Evolutionary conservation across 2,888 invertebrate species (phyloP).

Genomic region (Caprella mutica): DNA sequence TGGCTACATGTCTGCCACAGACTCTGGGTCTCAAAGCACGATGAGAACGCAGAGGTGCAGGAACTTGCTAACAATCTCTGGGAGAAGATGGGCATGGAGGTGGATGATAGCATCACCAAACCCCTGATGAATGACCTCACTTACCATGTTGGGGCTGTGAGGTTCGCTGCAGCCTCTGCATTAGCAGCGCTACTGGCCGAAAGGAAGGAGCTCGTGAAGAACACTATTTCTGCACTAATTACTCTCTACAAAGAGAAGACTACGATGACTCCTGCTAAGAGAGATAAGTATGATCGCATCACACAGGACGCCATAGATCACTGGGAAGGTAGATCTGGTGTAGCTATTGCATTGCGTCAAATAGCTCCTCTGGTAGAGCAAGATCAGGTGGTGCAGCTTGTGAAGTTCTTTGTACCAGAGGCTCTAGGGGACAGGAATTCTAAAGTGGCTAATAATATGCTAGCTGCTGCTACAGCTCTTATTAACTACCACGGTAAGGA

Average conservation of each 20-base stretch:
- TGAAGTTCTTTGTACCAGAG: conserved; percentile 56
- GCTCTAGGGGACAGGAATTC: conserved; percentile 76
- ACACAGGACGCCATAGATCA: conserved; percentile 73
- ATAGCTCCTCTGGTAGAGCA: conserved; percentile 62
- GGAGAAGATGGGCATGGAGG: conserved; percentile 47
- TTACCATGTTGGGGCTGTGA: neutral
- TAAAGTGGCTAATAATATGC: conserved; percentile 68
- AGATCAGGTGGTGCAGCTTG: conserved; percentile 55
- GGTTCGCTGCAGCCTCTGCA: neutral
- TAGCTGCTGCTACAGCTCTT: conserved; percentile 80
- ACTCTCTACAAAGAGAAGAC: conserved; percentile 7
- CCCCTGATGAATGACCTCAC: neutral
- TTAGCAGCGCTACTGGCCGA: neutral
- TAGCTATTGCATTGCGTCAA: conserved; percentile 67
- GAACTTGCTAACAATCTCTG: conserved; percentile 52
- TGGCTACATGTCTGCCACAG: conserved; percentile 55
- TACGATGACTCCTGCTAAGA: conserved; percentile 62
- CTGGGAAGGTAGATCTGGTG: conserved; percentile 81
- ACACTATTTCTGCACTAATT: conserved; percentile 3
- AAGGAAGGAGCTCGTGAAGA: conserved; percentile 3
- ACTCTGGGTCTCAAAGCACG: conserved; percentile 73
- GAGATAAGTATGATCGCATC: conserved; percentile 85
- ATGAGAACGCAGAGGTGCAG: conserved; percentile 62
- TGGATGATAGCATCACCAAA: conserved; percentile 6
- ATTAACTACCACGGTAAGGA: conserved; percentile 83